These are phyloP conservation scores for Cheilosia pagana DNA, from an alignment of 2,888 invertebrate genomes.

Conservation along the genomic window DNA sequence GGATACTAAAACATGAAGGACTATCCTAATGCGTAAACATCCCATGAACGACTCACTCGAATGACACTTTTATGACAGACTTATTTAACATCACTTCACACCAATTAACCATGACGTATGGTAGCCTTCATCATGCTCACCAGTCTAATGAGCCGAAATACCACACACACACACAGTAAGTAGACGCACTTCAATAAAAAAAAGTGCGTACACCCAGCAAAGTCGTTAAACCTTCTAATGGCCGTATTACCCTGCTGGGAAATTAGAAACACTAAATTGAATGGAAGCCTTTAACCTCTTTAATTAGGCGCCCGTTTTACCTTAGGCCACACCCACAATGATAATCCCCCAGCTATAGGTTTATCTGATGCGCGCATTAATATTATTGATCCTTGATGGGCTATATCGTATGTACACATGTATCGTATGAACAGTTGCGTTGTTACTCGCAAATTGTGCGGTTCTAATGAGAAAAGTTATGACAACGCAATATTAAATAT, in stretches of 20 bases:
- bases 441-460: too few species aligned
- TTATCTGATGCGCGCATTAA: neutral
- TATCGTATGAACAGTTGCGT: neutral
- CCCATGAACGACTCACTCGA: neutral
- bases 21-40: neutral
- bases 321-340: neutral
- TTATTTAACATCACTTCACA: slow-evolving; percentile 3
- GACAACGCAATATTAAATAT: too few species aligned
- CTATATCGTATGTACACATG: neutral
- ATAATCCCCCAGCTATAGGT: neutral
- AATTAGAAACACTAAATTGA: slow-evolving; percentile 2
- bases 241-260: neutral
- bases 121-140: neutral
- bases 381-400: neutral
- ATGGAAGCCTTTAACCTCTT: slow-evolving; percentile 6
- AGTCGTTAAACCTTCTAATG: neutral
- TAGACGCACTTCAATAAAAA: neutral
- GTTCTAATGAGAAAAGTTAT: too few species aligned
- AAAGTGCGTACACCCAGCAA: neutral
- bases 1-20: neutral
- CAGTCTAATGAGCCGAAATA: neutral
- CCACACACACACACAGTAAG: neutral
- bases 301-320: slow-evolving; percentile 2
- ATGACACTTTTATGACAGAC: neutral
- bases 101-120: neutral